These are phyloP conservation scores for Dromas ardeola DNA, from an alignment of 2,113 vertebrate species.

Conservation along the genomic window DNA sequence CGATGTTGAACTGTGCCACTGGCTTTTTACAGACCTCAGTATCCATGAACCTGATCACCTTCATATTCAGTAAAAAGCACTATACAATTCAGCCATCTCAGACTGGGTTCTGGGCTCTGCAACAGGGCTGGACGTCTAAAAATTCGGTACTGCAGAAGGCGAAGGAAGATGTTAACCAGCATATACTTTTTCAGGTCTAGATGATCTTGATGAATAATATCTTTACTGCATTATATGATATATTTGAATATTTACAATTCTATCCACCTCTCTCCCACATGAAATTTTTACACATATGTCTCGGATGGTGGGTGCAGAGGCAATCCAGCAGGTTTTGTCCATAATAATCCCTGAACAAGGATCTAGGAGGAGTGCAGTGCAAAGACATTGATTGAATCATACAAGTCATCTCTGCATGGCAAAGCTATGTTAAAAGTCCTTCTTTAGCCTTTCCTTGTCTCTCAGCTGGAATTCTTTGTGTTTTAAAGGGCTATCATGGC, in stretches of 20 bases:
- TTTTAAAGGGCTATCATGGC: not conserved
- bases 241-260: not conserved
- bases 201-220: not conserved
- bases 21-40: not conserved
- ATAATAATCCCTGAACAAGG: not conserved
- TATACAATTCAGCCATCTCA: not conserved
- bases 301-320: not conserved
- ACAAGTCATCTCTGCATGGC: not conserved
- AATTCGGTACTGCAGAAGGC: not conserved
- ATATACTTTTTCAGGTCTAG: not conserved
- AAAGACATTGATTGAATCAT: not conserved
- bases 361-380: not conserved
- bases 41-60: not conserved
- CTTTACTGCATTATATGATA: not conserved
- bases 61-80: not conserved
- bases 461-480: not conserved
- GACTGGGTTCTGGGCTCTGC: not conserved
- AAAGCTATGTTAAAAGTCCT: not conserved
- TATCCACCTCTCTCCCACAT: not conserved
- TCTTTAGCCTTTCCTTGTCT: not conserved
- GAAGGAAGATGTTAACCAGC: not conserved
- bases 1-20: not conserved
- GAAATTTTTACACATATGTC: rapidly evolving
- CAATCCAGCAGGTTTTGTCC: not conserved
- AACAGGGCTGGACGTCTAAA: not conserved